Evolutionary conservation across 1,140 invertebrate genomes (phyloP).

Genomic region (Drosophila auraria): DNA sequence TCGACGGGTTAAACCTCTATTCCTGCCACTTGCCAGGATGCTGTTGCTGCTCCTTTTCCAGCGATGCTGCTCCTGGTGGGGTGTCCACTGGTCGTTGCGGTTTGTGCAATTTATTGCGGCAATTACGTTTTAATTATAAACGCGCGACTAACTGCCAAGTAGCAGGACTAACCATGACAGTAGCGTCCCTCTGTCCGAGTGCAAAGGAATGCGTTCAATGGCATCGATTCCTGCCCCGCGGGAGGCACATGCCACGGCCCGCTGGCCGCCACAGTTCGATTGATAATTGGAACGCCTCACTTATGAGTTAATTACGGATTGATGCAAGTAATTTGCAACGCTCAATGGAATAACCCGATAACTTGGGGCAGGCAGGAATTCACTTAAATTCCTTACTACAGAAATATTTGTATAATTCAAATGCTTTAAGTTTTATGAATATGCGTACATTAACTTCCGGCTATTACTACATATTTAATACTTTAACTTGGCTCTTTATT

Average conservation of each 20-base stretch:
- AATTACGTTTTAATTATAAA: conserved; percentile 83
- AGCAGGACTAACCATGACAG: conserved; percentile 50
- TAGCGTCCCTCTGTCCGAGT: neutral
- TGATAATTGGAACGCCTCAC: conserved; percentile 39
- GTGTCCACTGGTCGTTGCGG: conserved; percentile 66
- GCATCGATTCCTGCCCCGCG: conserved; percentile 15
- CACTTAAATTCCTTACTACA: too few relatives aligned
- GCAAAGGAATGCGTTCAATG: conserved; percentile 36
- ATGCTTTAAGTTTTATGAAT: neutral
- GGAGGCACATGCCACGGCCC: conserved; percentile 20
- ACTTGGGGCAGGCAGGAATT: neutral
- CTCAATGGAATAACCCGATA: conserved; percentile 17
- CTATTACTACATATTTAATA: neutral
- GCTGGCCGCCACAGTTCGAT: conserved; percentile 28
- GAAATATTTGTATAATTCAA: neutral
- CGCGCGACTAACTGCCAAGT: conserved; percentile 66
- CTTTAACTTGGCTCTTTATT: neutral
- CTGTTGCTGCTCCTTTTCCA: neutral
- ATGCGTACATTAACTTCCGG: neutral
- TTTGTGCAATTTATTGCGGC: conserved; percentile 79
- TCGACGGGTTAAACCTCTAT: conserved; percentile 55
- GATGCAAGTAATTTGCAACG: conserved; percentile 32
- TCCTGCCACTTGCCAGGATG: conserved; percentile 20
- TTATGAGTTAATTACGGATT: conserved; percentile 49
- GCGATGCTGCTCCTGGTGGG: neutral